Evolutionary conservation across 2,797 vertebrate species (phyloP).

Genomic region (Zalophus californianus): DNA sequence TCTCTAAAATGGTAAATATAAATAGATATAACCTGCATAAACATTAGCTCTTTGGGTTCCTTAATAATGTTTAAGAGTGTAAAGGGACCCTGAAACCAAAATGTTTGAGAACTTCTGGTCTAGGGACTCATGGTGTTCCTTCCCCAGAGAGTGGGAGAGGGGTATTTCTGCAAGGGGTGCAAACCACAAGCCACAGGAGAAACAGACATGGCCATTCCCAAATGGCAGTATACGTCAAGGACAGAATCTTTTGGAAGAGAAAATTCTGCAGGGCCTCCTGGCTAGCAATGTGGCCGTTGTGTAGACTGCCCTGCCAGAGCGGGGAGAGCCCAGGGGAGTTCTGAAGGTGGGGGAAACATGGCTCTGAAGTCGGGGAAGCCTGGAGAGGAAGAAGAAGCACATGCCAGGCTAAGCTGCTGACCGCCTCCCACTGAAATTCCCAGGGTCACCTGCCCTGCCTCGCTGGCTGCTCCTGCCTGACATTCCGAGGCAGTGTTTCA

Average conservation of each 20-base stretch:
- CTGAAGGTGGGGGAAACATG: no score
- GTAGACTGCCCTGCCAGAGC: not conserved
- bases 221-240: rapidly evolving
- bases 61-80: not conserved
- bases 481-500: not conserved
- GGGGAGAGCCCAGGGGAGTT: no score
- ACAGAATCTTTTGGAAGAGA: not conserved
- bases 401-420: not conserved
- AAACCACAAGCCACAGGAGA: not conserved
- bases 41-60: not conserved
- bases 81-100: not conserved
- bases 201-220: not conserved
- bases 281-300: not conserved
- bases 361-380: not conserved
- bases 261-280: not conserved
- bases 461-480: not conserved
- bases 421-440: rapidly evolving
- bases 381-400: not conserved
- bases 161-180: not conserved
- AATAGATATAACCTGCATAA: not conserved
- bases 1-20: not conserved
- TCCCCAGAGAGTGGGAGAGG: not conserved
- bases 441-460: not conserved
- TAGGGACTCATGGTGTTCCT: not conserved
- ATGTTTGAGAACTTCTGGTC: not conserved